Evolutionary conservation across 2,888 invertebrate genomes (phyloP), one percentile per base, ranked within the genome.

Genomic region (Drosophila borborema): DNA sequence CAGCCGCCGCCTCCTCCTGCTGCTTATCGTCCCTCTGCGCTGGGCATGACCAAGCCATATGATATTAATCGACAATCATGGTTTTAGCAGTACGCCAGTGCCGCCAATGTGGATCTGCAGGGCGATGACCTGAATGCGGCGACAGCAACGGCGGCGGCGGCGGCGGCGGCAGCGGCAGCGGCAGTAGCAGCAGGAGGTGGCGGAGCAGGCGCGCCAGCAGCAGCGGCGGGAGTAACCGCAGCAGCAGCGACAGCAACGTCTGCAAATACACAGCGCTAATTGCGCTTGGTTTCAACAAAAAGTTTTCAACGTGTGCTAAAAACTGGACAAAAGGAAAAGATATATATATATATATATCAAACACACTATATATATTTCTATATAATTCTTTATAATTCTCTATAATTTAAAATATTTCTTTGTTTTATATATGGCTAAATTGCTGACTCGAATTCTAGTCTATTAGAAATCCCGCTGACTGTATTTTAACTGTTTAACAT

Each of bases 21-120:
- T 1, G 96, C 96, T 80, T 92, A 92, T 65, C 89, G 93, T 4
- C 82, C 93, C 72, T 89, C 95, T 94, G 83, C 92, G 0, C 64
- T 96, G 64, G 95, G 95, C 72, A 96, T 96, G 91, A 94, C 96
- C 43, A 96, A 96, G 91, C 95, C 95, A n/a, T 96, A 96, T 86
- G 96, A 96, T 60, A 95, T 96, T 85, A 96, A 95, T 85, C 93
- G 94, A 65, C 95, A 95, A 66, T 94, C 96, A 63, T 96, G 96
- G 96, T 95, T 96, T 91, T 95, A 95, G 92, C 93, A 92, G 90
- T 91, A 90, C 90, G 92, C 85, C 81, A 89, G 78, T 77, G 90
- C 81, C 88, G 88, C 90, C 78, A 84, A 90, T 77, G 87, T 87
- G 70, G 90, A 87, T 49, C 76, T 87, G 76, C 86, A 90, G 64